A percentile compares a stretch with the other conserved stretches of the same genome.
Evolutionary conservation across 2,113 vertebrate species (phyloP).

Genomic region (Phylloscopus trochiloides): DNA sequence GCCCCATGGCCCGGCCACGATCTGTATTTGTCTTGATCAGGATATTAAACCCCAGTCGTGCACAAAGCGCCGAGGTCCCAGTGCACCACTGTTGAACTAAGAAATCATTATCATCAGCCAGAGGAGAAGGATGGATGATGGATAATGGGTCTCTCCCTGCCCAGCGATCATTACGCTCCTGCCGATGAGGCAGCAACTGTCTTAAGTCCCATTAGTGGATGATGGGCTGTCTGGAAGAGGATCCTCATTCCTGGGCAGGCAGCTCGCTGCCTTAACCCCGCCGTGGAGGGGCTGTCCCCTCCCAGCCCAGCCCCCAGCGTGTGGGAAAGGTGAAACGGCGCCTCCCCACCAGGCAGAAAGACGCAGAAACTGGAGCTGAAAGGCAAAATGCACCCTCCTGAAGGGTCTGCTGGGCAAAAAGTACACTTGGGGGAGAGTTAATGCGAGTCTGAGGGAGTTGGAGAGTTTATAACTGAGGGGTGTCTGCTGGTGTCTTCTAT

Average conservation of each 20-base stretch:
- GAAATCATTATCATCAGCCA: constrained; percentile 75
- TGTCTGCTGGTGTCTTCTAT: not conserved
- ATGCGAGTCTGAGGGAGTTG: not conserved
- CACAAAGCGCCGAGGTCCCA: constrained; percentile 67
- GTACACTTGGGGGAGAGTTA: not conserved
- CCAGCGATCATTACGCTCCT: constrained; percentile 71
- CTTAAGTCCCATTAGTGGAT: constrained; percentile 78
- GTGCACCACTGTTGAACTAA: constrained; percentile 62
- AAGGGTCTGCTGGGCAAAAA: not conserved
- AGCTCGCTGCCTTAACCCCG: constrained; percentile 46
- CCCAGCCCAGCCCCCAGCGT: not conserved
- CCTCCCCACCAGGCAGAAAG: rapidly evolving
- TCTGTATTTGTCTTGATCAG: constrained; percentile 65
- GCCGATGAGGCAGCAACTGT: constrained; percentile 73
- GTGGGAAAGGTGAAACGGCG: rapidly evolving
- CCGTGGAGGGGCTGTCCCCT: not conserved
- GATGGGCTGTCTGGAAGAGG: constrained; percentile 78
- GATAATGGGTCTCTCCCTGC: constrained; percentile 78
- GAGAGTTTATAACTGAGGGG: not conserved
- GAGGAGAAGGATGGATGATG: constrained; percentile 67
- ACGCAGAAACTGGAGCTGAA: not conserved
- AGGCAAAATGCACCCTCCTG: not conserved
- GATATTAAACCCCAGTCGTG: constrained; percentile 56
- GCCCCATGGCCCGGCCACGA: not conserved
- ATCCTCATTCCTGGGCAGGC: constrained; percentile 45